Conservation (phyloP, 2,888 invertebrate genomes). For the Caenorhabditis macrosperma region DNA sequence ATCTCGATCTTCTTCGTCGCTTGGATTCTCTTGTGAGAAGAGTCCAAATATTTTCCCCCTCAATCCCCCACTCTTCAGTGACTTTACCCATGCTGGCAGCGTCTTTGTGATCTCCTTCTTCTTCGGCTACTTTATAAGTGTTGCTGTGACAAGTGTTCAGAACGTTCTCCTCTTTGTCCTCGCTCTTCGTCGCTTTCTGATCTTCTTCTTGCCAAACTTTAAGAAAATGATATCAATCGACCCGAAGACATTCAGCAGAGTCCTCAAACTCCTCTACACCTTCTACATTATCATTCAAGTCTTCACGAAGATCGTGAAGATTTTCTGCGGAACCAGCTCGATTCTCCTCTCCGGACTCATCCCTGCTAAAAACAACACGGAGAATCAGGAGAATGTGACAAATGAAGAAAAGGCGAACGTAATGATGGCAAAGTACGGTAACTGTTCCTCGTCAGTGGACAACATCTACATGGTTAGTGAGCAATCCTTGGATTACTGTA, state of each 20-base stretch:
- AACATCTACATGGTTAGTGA: slow-evolving; percentile 14
- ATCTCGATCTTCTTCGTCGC: slow-evolving; percentile 11
- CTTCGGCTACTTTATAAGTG: slow-evolving; percentile 26
- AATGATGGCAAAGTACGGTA: background rate
- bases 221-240: slow-evolving; percentile 32
- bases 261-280: slow-evolving; percentile 4
- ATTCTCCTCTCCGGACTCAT: background rate
- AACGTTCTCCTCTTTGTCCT: slow-evolving; percentile 28
- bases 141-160: slow-evolving; percentile 32
- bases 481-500: background rate
- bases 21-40: slow-evolving; percentile 18
- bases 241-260: slow-evolving; percentile 6
- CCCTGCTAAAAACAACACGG: background rate
- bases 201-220: slow-evolving; percentile 34
- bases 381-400: background rate
- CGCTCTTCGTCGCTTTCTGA: slow-evolving; percentile 32
- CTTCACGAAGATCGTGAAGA: slow-evolving; percentile 19
- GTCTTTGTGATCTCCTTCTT: slow-evolving; percentile 19
- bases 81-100: slow-evolving; percentile 1
- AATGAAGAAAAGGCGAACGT: background rate
- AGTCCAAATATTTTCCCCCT: background rate
- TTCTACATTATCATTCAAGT: slow-evolving; percentile 16
- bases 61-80: slow-evolving; percentile 3
- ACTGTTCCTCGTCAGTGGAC: slow-evolving; percentile 8
- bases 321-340: slow-evolving; percentile 24